phyloP scores from a whole-genome alignment of 2,113 vertebrate genomes.

The Psophia crepitans region DNA sequence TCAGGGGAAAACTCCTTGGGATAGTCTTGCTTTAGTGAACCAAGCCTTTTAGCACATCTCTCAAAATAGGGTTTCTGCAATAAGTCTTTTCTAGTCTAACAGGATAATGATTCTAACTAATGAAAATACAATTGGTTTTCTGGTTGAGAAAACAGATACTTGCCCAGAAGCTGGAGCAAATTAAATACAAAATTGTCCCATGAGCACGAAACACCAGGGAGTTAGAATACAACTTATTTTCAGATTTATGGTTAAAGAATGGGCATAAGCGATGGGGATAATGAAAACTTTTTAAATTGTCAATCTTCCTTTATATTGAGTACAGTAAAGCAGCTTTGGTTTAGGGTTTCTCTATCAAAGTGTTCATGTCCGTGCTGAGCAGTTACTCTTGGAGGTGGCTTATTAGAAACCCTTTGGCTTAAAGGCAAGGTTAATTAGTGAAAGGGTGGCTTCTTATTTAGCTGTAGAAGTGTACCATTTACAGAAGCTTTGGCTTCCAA shows the following conservation, averaged over 20 bases:
- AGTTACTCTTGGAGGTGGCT: background rate
- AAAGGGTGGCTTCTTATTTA: background rate
- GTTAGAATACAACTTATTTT: background rate
- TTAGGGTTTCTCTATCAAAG: background rate
- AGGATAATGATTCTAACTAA: background rate
- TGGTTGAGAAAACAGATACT: background rate
- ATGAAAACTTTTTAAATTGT: background rate
- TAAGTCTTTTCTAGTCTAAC: background rate
- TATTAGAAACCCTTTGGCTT: background rate
- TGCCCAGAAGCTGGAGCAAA: background rate
- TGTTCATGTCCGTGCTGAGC: background rate
- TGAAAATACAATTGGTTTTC: background rate
- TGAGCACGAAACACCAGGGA: background rate
- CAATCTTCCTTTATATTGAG: background rate
- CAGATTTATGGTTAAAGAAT: background rate
- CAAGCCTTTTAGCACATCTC: background rate
- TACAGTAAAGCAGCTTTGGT: background rate
- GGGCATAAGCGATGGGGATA: background rate
- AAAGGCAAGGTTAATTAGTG: background rate
- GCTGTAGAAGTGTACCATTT: background rate
- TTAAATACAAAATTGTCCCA: background rate
- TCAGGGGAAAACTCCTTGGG: background rate
- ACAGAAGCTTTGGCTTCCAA: background rate
- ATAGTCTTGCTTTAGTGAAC: background rate
- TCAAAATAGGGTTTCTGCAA: background rate